phyloP scores from a whole-genome alignment of 2,797 vertebrate genomes.

The Darevskia mixta region DNA sequence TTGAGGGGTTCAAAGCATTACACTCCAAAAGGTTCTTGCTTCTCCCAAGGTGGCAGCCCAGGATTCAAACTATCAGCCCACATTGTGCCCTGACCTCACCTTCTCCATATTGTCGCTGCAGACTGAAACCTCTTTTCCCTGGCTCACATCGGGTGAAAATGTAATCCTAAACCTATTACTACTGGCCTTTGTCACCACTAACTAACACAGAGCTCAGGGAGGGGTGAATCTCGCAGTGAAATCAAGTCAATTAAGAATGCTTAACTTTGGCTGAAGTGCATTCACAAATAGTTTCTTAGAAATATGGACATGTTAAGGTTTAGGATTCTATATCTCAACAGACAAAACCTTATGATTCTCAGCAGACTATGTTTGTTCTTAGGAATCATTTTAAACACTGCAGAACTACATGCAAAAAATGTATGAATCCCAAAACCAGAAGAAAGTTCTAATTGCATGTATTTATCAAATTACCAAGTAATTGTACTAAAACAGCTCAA shows the following conservation, averaged over 20 bases:
- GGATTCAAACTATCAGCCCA: too few species aligned
- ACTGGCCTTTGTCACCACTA: too few species aligned
- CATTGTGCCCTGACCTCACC: too few species aligned
- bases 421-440: constrained; percentile 39
- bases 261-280: neutral
- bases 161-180: too few species aligned
- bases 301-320: neutral
- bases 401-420: constrained; percentile 28
- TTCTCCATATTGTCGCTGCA: too few species aligned
- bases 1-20: too few species aligned
- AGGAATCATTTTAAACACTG: constrained; percentile 24
- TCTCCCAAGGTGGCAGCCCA: too few species aligned
- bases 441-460: neutral
- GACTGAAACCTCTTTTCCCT: too few species aligned
- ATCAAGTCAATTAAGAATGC: neutral
- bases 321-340: neutral
- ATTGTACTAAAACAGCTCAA: constrained; percentile 35
- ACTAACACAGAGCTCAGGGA: too few species aligned
- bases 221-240: neutral
- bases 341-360: neutral
- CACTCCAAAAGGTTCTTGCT: too few species aligned
- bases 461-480: constrained; percentile 45
- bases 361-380: neutral
- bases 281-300: neutral
- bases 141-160: too few species aligned